A percentile compares a stretch with the other conserved stretches of the same genome.
Evolutionary conservation across 2,888 invertebrate genomes (phyloP).

Genomic region (Philopedon plagiatum): DNA sequence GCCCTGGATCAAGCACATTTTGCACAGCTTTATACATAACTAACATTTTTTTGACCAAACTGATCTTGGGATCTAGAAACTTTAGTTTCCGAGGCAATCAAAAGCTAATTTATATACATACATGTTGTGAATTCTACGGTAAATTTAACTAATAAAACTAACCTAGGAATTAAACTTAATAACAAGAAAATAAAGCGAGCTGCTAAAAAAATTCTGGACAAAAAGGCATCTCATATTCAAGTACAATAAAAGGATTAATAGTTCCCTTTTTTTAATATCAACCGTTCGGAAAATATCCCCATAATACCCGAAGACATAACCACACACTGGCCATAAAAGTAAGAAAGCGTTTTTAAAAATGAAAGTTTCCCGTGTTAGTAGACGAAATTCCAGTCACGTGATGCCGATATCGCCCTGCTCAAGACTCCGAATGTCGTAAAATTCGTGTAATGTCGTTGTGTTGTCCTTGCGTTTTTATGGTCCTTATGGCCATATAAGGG

Average conservation of each 20-base stretch:
- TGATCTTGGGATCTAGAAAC: no score
- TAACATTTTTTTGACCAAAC: no score
- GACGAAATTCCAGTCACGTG: conserved; percentile 32
- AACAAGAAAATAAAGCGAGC: no score
- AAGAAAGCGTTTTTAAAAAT: conserved; percentile 33
- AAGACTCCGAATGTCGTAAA: conserved; percentile 25
- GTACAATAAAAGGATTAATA: background rate
- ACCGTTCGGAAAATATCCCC: conserved; percentile 10
- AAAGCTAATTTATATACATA: no score
- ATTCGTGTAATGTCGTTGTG: conserved; percentile 22
- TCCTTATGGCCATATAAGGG: conserved; percentile 11
- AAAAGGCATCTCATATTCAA: background rate
- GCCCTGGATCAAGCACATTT: no score
- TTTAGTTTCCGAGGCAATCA: no score
- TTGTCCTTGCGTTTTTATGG: conserved; percentile 23
- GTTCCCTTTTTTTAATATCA: conserved; percentile 18
- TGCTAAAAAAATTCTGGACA: no score
- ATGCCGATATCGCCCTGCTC: conserved; percentile 20
- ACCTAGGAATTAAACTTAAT: no score
- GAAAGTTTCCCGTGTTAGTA: conserved; percentile 21
- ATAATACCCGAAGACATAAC: conserved; percentile 22
- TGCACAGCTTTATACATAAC: no score
- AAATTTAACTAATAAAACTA: no score
- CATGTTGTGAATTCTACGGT: no score
- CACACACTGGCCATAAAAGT: conserved; percentile 24